Percentiles rank a stretch among this genome's conserved stretches.
phyloP scores from a whole-genome alignment of 1,140 invertebrate genomes.

The Thaumetopoea pityocampa region DNA sequence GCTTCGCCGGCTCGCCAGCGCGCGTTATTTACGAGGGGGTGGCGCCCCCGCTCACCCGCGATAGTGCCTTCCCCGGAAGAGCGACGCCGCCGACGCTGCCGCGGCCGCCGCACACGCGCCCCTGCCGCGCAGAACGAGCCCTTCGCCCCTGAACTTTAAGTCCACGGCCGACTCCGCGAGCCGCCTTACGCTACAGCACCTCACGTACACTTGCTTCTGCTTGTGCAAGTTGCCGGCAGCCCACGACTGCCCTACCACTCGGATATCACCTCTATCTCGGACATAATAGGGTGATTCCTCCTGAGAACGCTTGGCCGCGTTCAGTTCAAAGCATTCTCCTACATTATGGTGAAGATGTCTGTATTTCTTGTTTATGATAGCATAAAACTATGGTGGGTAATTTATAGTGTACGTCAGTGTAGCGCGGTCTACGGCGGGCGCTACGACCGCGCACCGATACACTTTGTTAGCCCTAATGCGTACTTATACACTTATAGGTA shows the following conservation, averaged over 20 bases:
- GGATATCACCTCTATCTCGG: slow-evolving; percentile 53
- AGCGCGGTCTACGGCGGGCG: slow-evolving; percentile 20
- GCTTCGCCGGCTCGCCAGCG: slow-evolving; percentile 72
- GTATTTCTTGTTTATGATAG: slow-evolving; percentile 66
- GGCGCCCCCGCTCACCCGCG: slow-evolving; percentile 55
- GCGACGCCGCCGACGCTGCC: slow-evolving; percentile 44
- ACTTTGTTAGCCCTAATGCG: slow-evolving; percentile 28
- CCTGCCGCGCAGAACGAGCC: slow-evolving; percentile 25
- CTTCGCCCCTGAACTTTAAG: slow-evolving; percentile 31
- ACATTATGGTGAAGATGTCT: slow-evolving; percentile 56
- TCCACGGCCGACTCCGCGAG: slow-evolving; percentile 16
- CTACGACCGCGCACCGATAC: slow-evolving; percentile 18
- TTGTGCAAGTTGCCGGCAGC: slow-evolving; percentile 56
- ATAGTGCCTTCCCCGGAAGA: slow-evolving; percentile 70
- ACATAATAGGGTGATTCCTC: slow-evolving; percentile 37
- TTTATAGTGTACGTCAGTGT: slow-evolving; percentile 44
- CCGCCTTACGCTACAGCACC: slow-evolving; percentile 35
- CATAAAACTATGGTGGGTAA: slow-evolving; percentile 58
- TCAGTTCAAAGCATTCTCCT: slow-evolving; percentile 34
- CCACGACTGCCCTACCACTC: slow-evolving; percentile 40
- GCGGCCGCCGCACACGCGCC: slow-evolving; percentile 23
- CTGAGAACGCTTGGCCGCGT: slow-evolving; percentile 23
- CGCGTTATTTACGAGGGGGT: slow-evolving; percentile 73
- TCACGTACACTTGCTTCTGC: slow-evolving; percentile 40
- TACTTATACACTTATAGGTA: slow-evolving; percentile 14